These are phyloP conservation scores for Indicator maculatus DNA, from an alignment of 2,113 vertebrate genomes.

Conservation along the genomic window DNA sequence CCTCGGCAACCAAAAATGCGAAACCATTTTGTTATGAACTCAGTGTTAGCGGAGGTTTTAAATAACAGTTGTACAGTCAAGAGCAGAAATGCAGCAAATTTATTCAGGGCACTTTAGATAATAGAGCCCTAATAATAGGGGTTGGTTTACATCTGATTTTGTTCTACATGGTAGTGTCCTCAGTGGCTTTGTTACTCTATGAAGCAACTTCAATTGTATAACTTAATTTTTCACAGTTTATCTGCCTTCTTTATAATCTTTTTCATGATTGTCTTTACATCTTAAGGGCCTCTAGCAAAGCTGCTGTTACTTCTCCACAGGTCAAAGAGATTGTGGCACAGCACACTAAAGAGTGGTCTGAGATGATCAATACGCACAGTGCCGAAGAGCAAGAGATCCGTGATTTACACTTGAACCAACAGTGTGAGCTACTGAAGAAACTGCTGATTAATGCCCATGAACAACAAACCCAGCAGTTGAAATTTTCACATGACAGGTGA, in stretches of 20 bases:
- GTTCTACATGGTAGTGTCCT: not conserved
- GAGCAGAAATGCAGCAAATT: not conserved
- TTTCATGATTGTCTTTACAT: not conserved
- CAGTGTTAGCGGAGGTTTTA: not conserved
- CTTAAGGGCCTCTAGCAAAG: not conserved
- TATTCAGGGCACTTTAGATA: not conserved
- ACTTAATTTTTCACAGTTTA: not conserved
- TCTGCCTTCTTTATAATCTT: not conserved
- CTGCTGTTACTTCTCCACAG: conserved; percentile 58
- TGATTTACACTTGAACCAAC: conserved; percentile 90
- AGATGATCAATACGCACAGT: conserved; percentile 91
- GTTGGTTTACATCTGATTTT: not conserved
- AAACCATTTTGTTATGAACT: not conserved
- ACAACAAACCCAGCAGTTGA: conserved; percentile 92
- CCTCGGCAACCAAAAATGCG: not conserved
- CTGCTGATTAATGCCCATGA: conserved; percentile 88
- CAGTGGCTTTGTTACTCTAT: not conserved
- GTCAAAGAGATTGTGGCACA: conserved; percentile 95
- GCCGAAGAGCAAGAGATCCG: conserved; percentile 91
- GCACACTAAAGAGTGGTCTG: conserved; percentile 98
- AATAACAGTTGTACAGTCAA: not conserved
- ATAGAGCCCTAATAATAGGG: not conserved
- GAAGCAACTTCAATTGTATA: not conserved
- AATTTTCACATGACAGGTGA: conserved; percentile 93
- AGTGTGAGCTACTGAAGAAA: conserved; percentile 92